These are phyloP conservation scores for Brotula barbata DNA, from an alignment of 2,797 vertebrate species.

Conservation along the genomic window DNA sequence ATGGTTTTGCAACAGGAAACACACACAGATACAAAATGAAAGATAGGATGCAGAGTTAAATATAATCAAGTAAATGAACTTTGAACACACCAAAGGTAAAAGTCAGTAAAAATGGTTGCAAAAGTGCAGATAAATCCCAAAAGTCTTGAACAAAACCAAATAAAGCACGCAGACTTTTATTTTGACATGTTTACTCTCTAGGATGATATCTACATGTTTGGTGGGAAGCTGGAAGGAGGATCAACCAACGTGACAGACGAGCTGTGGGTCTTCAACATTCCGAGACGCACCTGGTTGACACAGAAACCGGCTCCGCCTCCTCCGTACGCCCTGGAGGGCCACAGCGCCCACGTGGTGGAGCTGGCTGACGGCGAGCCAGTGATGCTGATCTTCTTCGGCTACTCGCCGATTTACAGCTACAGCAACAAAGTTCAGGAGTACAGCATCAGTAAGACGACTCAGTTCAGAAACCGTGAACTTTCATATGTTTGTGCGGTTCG, in stretches of 20 bases:
- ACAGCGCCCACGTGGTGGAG: slow-evolving; percentile 86
- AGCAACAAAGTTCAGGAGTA: slow-evolving; percentile 90
- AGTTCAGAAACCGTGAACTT: no score
- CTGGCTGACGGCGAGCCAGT: slow-evolving; percentile 82
- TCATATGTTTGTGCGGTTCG: no score
- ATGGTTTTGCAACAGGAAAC: no score
- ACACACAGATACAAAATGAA: no score
- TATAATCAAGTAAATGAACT: no score
- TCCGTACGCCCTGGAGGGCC: slow-evolving; percentile 88
- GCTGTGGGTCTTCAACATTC: slow-evolving; percentile 88
- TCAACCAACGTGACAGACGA: slow-evolving; percentile 87
- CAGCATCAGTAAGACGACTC: slow-evolving; percentile 90
- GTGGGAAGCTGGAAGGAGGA: slow-evolving; percentile 87
- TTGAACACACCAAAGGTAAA: no score
- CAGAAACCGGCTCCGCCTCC: slow-evolving; percentile 77
- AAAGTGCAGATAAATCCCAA: no score
- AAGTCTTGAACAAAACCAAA: no score
- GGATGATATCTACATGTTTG: slow-evolving; percentile 93
- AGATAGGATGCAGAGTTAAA: no score
- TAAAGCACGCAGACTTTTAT: no score
- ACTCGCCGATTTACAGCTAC: slow-evolving; percentile 89
- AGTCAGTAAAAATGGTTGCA: no score
- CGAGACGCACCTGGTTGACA: slow-evolving; percentile 81
- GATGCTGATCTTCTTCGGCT: slow-evolving; percentile 90
- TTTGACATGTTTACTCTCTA: slow-evolving; percentile 53